Percentiles rank a stretch among this genome's conserved stretches.
Evolutionary conservation across 1,140 invertebrate genomes (phyloP).

Genomic region (Branchinecta lynchi): DNA sequence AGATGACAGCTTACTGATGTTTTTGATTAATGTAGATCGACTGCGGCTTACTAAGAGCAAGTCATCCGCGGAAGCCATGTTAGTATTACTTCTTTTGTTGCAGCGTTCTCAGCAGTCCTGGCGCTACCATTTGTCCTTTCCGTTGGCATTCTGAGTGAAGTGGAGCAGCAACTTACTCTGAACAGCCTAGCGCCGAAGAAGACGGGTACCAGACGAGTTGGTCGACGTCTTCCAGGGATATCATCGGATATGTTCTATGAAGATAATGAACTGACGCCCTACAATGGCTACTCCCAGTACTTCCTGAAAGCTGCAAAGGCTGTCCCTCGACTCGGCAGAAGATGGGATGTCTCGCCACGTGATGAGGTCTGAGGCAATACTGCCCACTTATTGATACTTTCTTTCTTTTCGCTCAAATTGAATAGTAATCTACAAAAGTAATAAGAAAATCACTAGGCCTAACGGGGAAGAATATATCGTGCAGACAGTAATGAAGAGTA

Average conservation of each 20-base stretch:
- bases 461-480: too few species aligned
- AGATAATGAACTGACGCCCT: neutral
- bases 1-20: too few species aligned
- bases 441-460: too few species aligned
- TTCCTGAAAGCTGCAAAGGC: slow-evolving; percentile 6
- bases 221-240: neutral
- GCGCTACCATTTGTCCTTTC: neutral
- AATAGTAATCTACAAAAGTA: too few species aligned
- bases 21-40: too few species aligned
- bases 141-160: neutral
- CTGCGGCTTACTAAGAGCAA: too few species aligned
- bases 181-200: neutral
- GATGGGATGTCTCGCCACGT: slow-evolving; percentile 5
- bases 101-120: neutral
- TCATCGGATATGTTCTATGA: neutral
- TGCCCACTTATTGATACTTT: too few species aligned
- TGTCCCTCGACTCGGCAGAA: neutral
- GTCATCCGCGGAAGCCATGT: too few species aligned
- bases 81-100: neutral
- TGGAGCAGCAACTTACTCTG: neutral
- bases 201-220: neutral
- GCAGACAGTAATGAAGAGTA: too few species aligned
- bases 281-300: slow-evolving; percentile 3
- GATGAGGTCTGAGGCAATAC: neutral
- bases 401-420: too few species aligned